Base-by-base conservation (phyloP, 1,140 invertebrate species). In the Cyclargus thomasi region DNA sequence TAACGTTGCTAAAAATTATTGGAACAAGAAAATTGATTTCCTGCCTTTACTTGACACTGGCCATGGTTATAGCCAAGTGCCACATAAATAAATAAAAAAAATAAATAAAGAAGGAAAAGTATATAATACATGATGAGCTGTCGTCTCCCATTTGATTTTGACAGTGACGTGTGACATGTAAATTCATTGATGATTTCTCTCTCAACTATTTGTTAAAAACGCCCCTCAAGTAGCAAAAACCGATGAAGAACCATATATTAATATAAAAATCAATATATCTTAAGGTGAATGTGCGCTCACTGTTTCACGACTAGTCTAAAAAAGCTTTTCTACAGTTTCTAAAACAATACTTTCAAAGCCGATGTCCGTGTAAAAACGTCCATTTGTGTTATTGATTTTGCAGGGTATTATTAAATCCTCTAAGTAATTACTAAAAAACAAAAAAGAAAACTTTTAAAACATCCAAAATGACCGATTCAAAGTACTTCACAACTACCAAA, bases 401-500 rank as follows among this genome's bases (percentile, higher is more conserved):
- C 18, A 59, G 55, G 55, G 55, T 21, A 16, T 59, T 59, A 59
- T 18, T 22, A 7, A 20, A 59, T 59, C 17, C 55, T 59, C 7
- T 20, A 20, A 59, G 17, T 29, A 4, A 29, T 7, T 29, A 29
- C 20, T 20, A 20, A 21, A 8, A 59, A 59, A 59, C 18, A 20
- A 18, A 22, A 16, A 64, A 66, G 55, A 18, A 70, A 69, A 62
- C 57, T 62, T 57, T 10, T 5, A 22, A 11, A 47, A 47, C 14
- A 47, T 65, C 55, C 71, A 92, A 92, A 80, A 99, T 99, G 98
- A 99, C 99, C 57, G 99, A 99, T 91, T 99, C 99, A 57, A 99
- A 99, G 88, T 99, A 99, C 92, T 99, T 99, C 85, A 99, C 98
- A 7, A 99, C 99, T 70, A 99, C 98, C 68, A 99, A 99, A 91